Percentiles rank a stretch among this genome's conserved stretches.
phyloP scores from a whole-genome alignment of 2,113 vertebrate species.

The Narcine bancroftii region DNA sequence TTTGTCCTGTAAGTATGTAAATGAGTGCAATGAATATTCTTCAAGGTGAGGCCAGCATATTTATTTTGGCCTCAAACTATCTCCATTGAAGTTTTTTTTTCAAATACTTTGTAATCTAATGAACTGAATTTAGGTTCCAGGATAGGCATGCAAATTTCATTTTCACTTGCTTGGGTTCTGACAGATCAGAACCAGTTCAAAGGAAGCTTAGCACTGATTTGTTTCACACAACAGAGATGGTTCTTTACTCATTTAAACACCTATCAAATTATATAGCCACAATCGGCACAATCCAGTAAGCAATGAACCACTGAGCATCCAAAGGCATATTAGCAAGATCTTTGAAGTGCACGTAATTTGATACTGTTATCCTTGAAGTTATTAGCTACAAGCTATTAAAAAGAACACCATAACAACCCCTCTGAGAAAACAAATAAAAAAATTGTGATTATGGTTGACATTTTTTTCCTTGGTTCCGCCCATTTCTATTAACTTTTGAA shows the following conservation, averaged over 20 bases:
- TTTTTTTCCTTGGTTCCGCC: background rate
- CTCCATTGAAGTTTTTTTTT: background rate
- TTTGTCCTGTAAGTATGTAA: background rate
- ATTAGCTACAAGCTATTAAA: background rate
- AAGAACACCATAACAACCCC: background rate
- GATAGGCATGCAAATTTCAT: background rate
- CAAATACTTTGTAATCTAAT: background rate
- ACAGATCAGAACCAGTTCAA: background rate
- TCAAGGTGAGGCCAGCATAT: background rate
- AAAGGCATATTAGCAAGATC: conserved; percentile 2
- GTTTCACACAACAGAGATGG: background rate
- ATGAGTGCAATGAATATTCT: background rate
- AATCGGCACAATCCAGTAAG: no score
- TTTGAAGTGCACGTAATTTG: background rate
- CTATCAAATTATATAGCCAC: background rate
- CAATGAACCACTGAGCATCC: background rate
- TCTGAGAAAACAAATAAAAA: background rate
- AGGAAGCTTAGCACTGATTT: background rate
- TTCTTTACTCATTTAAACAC: background rate
- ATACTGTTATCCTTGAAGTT: background rate
- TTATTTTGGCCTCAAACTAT: background rate
- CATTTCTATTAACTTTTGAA: background rate
- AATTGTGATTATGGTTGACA: background rate
- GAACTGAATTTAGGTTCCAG: background rate
- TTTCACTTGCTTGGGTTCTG: background rate